Conservation (phyloP, 2,888 invertebrate species). For the Hyposoter dolosus region DNA sequence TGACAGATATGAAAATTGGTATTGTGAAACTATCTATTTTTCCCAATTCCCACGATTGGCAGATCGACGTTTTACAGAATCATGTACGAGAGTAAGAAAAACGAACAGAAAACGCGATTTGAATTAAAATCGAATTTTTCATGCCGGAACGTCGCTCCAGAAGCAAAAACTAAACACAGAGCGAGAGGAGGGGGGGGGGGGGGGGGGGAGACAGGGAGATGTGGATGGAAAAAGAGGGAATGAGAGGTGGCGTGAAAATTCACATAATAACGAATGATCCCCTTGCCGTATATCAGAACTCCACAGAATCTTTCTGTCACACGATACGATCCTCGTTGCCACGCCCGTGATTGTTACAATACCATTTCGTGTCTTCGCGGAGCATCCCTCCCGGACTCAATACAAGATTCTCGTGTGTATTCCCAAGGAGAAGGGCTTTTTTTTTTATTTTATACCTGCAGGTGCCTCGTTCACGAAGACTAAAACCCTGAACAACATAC, state of each 20-base stretch:
- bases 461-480: slow-evolving; percentile 63
- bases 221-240: not conserved
- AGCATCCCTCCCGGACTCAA: slow-evolving; percentile 50
- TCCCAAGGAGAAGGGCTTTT: slow-evolving; percentile 43
- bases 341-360: slow-evolving; percentile 76
- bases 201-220: slow-evolving; percentile 19
- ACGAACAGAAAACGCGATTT: no score
- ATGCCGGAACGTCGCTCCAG: no score
- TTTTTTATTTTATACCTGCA: slow-evolving; percentile 68
- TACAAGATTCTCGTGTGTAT: slow-evolving; percentile 15
- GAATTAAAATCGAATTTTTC: no score
- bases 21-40: not conserved
- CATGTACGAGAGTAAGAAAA: no score
- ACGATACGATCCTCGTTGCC: slow-evolving; percentile 78
- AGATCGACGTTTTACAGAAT: no score
- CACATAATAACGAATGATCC: slow-evolving; percentile 81
- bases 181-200: slow-evolving; percentile 7
- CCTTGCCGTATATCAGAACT: slow-evolving; percentile 79
- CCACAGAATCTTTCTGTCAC: slow-evolving; percentile 81
- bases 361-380: slow-evolving; percentile 62
- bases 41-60: not conserved
- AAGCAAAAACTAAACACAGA: not conserved
- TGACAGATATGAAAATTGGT: slow-evolving; percentile 14
- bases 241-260: slow-evolving; percentile 75
- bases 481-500: slow-evolving; percentile 58